Evolutionary conservation across 53 echinoderm and acorn worm genomes (phyloP).

Genomic region (Henricia sp.): DNA sequence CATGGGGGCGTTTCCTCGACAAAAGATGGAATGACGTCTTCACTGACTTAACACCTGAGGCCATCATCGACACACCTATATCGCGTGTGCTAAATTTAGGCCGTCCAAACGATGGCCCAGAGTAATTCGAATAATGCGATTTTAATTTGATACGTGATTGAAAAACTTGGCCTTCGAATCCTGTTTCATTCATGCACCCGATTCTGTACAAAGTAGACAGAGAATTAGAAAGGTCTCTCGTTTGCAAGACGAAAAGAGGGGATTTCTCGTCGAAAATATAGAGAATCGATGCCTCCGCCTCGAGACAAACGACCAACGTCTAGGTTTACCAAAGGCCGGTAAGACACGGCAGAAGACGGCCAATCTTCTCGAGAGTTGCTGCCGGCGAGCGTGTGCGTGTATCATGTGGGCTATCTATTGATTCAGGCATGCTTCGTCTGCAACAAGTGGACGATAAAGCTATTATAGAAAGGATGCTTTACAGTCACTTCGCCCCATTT

Average conservation of each 20-base stretch:
- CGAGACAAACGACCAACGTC: background rate
- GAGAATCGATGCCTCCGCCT: constrained; percentile 3
- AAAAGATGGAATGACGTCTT: too few relatives aligned
- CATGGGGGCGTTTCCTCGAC: too few relatives aligned
- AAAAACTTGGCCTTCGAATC: background rate
- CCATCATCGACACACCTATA: too few relatives aligned
- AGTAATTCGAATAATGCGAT: background rate
- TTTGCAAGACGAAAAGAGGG: background rate
- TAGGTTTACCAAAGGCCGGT: background rate
- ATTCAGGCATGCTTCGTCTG: background rate
- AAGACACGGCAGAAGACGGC: background rate
- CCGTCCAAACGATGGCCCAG: too few relatives aligned
- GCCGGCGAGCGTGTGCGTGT: constrained; percentile 32
- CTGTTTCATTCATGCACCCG: too few relatives aligned
- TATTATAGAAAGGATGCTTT: too few relatives aligned
- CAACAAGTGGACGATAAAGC: too few relatives aligned
- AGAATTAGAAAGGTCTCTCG: too few relatives aligned
- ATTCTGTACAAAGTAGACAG: too few relatives aligned
- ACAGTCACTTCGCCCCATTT: too few relatives aligned
- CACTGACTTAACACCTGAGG: too few relatives aligned
- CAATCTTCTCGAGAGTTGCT: constrained; percentile 8
- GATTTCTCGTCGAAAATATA: constrained; percentile 28
- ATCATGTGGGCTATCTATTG: constrained; percentile 40
- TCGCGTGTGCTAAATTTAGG: too few relatives aligned
- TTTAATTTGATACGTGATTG: background rate